phyloP scores from a whole-genome alignment of 2,113 vertebrate genomes.

The Morone saxatilis region DNA sequence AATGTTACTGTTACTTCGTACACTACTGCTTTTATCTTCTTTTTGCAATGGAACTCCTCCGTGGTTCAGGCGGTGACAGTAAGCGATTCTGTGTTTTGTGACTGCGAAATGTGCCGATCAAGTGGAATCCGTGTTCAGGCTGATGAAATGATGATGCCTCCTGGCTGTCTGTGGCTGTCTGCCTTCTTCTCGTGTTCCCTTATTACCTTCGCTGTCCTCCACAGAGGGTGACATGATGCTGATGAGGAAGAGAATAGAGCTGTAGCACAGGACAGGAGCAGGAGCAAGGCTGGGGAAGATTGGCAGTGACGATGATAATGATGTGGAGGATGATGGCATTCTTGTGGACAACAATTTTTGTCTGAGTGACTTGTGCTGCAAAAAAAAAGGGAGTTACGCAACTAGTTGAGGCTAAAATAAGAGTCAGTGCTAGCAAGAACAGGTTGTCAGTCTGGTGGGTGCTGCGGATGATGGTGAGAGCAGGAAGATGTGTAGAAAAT shows the following conservation, averaged over 20 bases:
- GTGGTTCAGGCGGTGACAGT: neutral
- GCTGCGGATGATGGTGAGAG: neutral
- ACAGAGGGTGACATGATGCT: constrained; percentile 3
- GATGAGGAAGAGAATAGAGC: neutral
- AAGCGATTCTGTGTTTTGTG: neutral
- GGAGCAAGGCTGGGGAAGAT: neutral
- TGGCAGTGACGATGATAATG: constrained; percentile 13
- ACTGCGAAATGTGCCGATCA: neutral
- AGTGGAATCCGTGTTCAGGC: neutral
- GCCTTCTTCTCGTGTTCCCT: constrained; percentile 8
- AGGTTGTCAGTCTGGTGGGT: neutral
- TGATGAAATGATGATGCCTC: constrained; percentile 14
- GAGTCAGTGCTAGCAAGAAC: neutral
- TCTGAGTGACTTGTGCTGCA: neutral
- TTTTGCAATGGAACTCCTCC: neutral
- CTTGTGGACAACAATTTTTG: neutral
- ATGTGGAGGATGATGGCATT: neutral
- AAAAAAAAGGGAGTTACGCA: neutral
- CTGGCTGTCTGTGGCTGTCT: neutral
- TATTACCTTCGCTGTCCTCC: constrained; percentile 25
- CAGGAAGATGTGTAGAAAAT: neutral
- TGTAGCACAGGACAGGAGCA: neutral
- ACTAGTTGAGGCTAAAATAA: neutral
- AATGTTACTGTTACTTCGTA: neutral
- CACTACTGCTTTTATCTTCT: neutral